Base-by-base conservation (phyloP, 92 coral and sea anemone genomes). In the Siderastrea siderea region DNA sequence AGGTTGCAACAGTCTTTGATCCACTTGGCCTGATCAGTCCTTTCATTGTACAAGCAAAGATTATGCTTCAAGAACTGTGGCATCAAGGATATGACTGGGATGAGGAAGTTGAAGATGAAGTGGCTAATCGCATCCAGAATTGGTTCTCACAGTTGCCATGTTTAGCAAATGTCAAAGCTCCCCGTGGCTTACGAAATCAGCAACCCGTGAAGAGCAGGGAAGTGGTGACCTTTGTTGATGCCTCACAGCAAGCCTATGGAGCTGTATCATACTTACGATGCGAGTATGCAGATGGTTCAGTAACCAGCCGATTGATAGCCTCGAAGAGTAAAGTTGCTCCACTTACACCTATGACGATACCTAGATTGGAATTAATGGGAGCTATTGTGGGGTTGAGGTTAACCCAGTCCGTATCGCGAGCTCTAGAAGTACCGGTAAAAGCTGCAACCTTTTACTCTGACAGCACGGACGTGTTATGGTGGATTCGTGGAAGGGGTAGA, bases 191-290 rank as follows among this genome's bases (percentile, higher is more conserved):
- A 70, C 52, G 84, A 54, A 88, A 82, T 11, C 81, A 63, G 47
- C 75, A 84, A 58, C 82, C 86, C 49, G 85, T 83, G 47, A 77
- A 64, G 12, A 79, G 79, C 45, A 79, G 66, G 67, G 78, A 89
- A 57, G 61, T 92, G 79, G 79, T 82, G 53, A 82, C 90, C 80
- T 93, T 93, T 81, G 94, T 90, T 38, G 96, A 93, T 86, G 95
- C 95, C 52, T 86, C 95, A 6, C 78, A 84, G 80, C 90, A 67
- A 14, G 95, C 93, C 49, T 85, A 85, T 89, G 91, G 91, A 43
- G 88, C 93, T 55, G 93, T 58, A 4, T 86, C 85, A n/a, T 93
- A 93, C 75, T 74, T 90, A 13, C 88, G 88, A 10, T 67, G 85
- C 53, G 38, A 79, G 52, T 89, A 85, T 81, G 91, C 89, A 51